Conservation (phyloP, 2,888 invertebrate genomes). For the Brassicogethes aeneus region DNA sequence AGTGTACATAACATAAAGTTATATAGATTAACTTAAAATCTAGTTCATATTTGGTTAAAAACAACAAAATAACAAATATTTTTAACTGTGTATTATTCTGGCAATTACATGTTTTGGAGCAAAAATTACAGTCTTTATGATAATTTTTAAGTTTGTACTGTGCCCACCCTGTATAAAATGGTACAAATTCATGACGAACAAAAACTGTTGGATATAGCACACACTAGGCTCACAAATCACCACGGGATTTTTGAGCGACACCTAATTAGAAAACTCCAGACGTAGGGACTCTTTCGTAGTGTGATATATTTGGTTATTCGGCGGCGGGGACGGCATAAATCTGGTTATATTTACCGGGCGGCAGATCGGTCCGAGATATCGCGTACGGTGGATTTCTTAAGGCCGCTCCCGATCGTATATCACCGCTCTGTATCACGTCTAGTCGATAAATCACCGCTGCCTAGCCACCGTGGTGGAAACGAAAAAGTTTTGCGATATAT, state of each 20-base stretch:
- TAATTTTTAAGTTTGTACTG: too few relatives aligned
- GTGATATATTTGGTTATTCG: not conserved
- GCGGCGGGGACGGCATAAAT: slow-evolving; percentile 32
- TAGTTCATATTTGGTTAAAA: too few relatives aligned
- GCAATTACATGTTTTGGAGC: too few relatives aligned
- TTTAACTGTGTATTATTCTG: too few relatives aligned
- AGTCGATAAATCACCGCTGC: slow-evolving; percentile 37
- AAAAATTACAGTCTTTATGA: too few relatives aligned
- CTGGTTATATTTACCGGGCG: slow-evolving; percentile 39
- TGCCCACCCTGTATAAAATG: too few relatives aligned
- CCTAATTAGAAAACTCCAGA: slow-evolving; percentile 19
- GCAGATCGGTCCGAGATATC: slow-evolving; percentile 39
- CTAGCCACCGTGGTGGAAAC: slow-evolving; percentile 26
- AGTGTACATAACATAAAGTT: too few relatives aligned
- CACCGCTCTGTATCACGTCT: slow-evolving; percentile 40
- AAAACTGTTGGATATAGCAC: not conserved
- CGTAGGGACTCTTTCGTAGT: slow-evolving; percentile 8
- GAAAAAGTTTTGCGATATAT: slow-evolving; percentile 12
- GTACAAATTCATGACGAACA: not conserved
- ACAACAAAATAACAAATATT: too few relatives aligned
- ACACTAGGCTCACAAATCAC: not conserved
- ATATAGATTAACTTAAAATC: too few relatives aligned
- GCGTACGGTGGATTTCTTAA: slow-evolving; percentile 35
- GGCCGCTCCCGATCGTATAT: slow-evolving; percentile 36
- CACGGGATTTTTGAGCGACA: slow-evolving; percentile 21